Evolutionary conservation across 2,113 vertebrate genomes (phyloP).

Genomic region (Laterallus jamaicensis): DNA sequence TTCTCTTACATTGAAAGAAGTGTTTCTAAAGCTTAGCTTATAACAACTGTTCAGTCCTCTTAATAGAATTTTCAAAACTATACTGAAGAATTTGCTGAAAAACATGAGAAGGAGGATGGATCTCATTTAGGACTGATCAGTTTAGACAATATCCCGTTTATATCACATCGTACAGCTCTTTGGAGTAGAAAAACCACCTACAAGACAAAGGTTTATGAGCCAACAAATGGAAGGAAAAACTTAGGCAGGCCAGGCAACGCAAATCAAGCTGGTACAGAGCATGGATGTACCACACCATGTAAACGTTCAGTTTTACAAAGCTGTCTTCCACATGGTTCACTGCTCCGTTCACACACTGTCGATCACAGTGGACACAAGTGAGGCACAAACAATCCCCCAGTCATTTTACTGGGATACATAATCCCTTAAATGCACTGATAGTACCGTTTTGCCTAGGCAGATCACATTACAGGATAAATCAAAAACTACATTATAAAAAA

Average conservation of each 20-base stretch:
- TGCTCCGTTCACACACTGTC: not conserved
- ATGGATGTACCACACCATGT: not conserved
- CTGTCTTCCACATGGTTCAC: not conserved
- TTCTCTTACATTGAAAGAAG: not conserved
- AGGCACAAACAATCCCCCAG: not conserved
- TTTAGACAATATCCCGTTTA: not conserved
- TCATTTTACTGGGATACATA: not conserved
- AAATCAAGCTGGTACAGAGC: not conserved
- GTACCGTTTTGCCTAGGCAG: not conserved
- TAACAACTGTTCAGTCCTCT: not conserved
- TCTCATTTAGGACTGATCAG: not conserved
- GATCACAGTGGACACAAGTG: not conserved
- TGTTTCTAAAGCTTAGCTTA: not conserved
- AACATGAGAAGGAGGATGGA: not conserved
- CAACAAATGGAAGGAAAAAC: not conserved
- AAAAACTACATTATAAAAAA: not conserved
- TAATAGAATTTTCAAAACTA: not conserved
- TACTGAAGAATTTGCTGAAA: not conserved
- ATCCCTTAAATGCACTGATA: not conserved
- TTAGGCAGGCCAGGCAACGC: not conserved
- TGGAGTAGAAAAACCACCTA: not conserved
- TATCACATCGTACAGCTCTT: not conserved
- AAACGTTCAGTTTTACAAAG: not conserved
- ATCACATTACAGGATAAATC: not conserved
- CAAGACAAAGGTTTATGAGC: not conserved